phyloP scores from a whole-genome alignment of 2,888 invertebrate species.

The Drosophila sordidula region DNA sequence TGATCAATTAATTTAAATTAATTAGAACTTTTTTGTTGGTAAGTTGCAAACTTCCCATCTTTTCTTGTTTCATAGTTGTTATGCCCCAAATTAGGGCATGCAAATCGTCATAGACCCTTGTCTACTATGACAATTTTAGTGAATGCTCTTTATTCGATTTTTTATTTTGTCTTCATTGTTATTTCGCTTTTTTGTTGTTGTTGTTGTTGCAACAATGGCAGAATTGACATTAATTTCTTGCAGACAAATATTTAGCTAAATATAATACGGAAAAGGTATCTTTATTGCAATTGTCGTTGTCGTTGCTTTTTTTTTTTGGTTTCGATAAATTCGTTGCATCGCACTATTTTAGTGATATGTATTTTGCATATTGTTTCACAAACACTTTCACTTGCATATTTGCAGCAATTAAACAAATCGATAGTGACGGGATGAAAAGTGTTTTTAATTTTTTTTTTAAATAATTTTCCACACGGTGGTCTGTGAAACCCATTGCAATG shows the following conservation, averaged over 20 bases:
- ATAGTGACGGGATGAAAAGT: constrained; percentile 12
- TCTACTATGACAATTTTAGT: constrained; percentile 23
- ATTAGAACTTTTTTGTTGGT: too few species aligned
- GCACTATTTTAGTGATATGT: constrained; percentile 15
- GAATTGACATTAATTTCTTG: constrained; percentile 39
- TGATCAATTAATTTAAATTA: too few species aligned
- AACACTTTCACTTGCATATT: constrained; percentile 32
- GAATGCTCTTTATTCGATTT: constrained; percentile 38
- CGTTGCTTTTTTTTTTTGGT: neutral
- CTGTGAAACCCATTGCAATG: constrained; percentile 5
- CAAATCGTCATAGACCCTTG: constrained; percentile 1
- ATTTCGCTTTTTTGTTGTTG: constrained; percentile 5
- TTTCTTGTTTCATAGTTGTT: neutral
- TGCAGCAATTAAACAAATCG: constrained; percentile 4
- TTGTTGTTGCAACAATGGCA: constrained; percentile 30
- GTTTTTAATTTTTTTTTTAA: neutral
- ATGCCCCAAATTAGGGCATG: constrained; percentile 9
- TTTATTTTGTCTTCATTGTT: constrained; percentile 28
- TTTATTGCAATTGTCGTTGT: constrained; percentile 1
- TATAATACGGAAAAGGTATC: constrained; percentile 8
- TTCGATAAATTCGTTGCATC: constrained; percentile 5
- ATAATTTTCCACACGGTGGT: constrained; percentile 1
- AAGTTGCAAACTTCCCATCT: too few species aligned
- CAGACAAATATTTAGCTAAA: constrained; percentile 29
- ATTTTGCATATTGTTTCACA: constrained; percentile 23